phyloP scores from a whole-genome alignment of 1,140 invertebrate species.

The Caenorhabditis briggsae region DNA sequence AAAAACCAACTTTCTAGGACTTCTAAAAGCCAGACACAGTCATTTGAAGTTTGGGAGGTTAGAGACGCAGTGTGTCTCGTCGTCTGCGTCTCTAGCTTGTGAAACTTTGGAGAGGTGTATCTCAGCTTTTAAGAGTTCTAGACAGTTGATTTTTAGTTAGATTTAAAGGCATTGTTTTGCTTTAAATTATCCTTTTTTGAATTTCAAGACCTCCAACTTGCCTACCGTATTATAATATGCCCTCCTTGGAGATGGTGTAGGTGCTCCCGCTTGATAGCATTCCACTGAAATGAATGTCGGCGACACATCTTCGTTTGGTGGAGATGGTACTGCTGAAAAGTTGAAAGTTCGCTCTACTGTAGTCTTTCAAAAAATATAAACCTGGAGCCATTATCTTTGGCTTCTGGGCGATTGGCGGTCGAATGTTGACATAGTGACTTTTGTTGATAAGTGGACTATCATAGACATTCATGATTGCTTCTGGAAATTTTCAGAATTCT shows the following conservation, averaged over 20 bases:
- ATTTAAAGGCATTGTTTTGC: too few species aligned
- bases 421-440: constrained; percentile 35
- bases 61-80: too few species aligned
- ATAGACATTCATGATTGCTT: background rate
- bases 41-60: too few species aligned
- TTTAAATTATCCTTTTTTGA: background rate
- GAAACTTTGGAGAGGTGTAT: too few species aligned
- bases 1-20: too few species aligned
- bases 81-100: too few species aligned
- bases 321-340: background rate
- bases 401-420: constrained; percentile 26
- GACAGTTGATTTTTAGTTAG: too few species aligned
- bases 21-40: too few species aligned
- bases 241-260: background rate
- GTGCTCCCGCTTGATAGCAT: background rate
- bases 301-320: background rate
- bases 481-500: background rate
- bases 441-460: constrained; percentile 10
- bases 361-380: background rate
- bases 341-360: background rate
- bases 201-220: too few species aligned
- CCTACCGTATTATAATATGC: constrained; percentile 24
- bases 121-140: too few species aligned
- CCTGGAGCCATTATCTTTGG: constrained; percentile 1
- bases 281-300: constrained; percentile 21